Evolutionary conservation across 2,888 invertebrate genomes (phyloP).

Genomic region (Magallana nippona): DNA sequence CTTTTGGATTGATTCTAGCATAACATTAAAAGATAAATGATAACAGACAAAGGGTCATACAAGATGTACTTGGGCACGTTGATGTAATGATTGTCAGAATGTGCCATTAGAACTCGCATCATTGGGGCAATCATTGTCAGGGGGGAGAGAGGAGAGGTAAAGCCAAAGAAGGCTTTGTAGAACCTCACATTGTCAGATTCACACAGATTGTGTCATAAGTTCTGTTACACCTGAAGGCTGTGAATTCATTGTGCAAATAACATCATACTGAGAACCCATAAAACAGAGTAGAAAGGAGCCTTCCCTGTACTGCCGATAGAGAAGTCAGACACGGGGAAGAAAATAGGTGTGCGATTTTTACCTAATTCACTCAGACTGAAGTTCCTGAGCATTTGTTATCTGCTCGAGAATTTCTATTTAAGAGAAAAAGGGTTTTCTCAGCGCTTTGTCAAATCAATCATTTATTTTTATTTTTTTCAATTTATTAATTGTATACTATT

Average conservation of each 20-base stretch:
- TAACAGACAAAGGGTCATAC: neutral
- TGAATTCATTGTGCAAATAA: neutral
- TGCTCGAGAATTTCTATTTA: neutral
- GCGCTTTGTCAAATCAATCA: neutral
- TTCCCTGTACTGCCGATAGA: neutral
- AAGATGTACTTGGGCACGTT: neutral
- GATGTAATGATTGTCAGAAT: neutral
- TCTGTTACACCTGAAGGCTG: neutral
- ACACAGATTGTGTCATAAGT: neutral
- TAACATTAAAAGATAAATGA: neutral
- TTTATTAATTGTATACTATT: neutral
- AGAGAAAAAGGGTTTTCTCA: neutral
- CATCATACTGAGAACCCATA: neutral
- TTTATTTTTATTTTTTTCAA: neutral
- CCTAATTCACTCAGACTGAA: constrained; percentile 2
- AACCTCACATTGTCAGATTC: neutral
- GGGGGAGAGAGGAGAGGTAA: neutral
- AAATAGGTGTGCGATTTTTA: neutral
- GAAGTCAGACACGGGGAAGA: neutral
- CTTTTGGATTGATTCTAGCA: neutral
- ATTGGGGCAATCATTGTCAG: neutral
- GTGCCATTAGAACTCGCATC: neutral
- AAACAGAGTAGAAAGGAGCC: neutral
- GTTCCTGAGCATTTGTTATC: neutral
- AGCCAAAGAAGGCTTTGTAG: neutral